Base-by-base conservation (phyloP, 2,113 vertebrate species). In the Jacana jacana region DNA sequence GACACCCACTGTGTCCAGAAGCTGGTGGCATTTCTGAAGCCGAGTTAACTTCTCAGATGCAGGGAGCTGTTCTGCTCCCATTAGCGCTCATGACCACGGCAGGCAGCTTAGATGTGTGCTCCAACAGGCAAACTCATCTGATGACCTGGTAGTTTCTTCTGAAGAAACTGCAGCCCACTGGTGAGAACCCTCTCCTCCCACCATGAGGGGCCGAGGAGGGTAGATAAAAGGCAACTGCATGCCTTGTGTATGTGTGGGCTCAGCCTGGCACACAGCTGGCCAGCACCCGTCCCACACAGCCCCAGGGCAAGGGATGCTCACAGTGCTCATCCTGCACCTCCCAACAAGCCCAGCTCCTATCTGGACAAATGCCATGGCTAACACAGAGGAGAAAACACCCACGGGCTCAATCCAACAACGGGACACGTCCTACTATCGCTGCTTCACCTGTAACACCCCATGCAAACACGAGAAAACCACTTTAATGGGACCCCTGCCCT, bases 1-100 rank as follows among this genome's bases (percentile, higher is more conserved):
- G 90, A 87, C 93, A 91, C 90, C 75, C 71, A 69, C 85, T 23
- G 84, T 1, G 61, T 12, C 61, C 77, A 86, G 89, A 86, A 57
- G 81, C 86, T 44, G 7, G 4, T 37, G 84, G 54, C 87, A 66
- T 17, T 80, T 44, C 25, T 2, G 46, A 84, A 89, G 54, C 39
- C 48, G 48, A 82, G 49, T 16, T 42, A 30, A 18, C 25, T 68
- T 11, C 83, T 61, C 75, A 46, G 75, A 54, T n/a, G 58, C 0
- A 61, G 81, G 75, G 49, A 39, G 40, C 52, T 58, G 8, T 14
- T 75, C 55, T 60, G 84, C 28, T 88, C 40, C 63, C 78, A 13
- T 8, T 10, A 57, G 60, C 18, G 25, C 3, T 0, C 40, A 64
- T 48, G 35, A 14, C 6, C 15, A 7, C 0, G 1, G 33, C 2